Conservation (phyloP, 2,113 vertebrate species). For the Charadrius vociferus region DNA sequence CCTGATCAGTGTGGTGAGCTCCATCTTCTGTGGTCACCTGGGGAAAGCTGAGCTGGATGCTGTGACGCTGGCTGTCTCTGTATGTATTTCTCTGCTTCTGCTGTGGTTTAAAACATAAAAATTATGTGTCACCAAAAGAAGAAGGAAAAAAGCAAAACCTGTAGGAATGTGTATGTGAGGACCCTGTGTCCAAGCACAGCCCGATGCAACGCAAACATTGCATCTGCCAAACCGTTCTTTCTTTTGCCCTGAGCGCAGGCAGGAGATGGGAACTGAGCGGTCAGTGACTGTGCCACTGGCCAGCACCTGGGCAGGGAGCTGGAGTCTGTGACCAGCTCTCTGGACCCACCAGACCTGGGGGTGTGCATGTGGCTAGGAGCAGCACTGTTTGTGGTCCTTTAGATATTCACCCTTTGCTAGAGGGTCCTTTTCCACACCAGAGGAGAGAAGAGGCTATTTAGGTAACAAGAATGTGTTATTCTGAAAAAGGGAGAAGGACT, state of each 20-base stretch:
- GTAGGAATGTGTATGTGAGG: not conserved
- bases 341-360: not conserved
- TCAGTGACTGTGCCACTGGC: not conserved
- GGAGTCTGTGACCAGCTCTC: not conserved
- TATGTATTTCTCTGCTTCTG: slow-evolving; percentile 48
- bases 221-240: not conserved
- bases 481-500: not conserved
- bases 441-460: not conserved
- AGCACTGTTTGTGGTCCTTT: not conserved
- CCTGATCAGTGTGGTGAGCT: slow-evolving; percentile 87
- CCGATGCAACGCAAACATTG: not conserved
- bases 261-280: not conserved
- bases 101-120: not conserved
- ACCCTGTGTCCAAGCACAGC: not conserved
- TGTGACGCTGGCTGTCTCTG: slow-evolving; percentile 85
- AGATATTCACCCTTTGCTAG: not conserved
- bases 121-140: not conserved
- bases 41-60: slow-evolving; percentile 88
- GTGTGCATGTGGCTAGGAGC: not conserved
- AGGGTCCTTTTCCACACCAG: not conserved
- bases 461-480: not conserved
- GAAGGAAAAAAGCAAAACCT: not conserved
- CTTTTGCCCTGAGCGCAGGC: not conserved
- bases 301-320: not conserved
- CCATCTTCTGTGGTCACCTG: slow-evolving; percentile 91